These are phyloP conservation scores for Kryptolebias ocellatus DNA, from an alignment of 2,797 vertebrate genomes.

Conservation along the genomic window DNA sequence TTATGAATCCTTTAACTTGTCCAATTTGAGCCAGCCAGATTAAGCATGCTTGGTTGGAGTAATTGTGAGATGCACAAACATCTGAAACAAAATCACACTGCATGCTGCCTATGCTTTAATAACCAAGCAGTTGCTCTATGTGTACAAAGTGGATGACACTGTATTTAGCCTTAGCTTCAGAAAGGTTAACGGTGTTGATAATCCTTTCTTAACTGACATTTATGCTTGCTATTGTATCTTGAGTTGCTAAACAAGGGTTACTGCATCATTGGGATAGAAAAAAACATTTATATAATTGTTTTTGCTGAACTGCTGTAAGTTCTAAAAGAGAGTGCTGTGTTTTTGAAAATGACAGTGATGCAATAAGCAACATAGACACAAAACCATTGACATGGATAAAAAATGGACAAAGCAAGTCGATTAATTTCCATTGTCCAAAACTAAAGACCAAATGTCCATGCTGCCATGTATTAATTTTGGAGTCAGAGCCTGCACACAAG, in stretches of 20 bases:
- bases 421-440: too few relatives aligned
- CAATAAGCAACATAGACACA: conserved; percentile 1
- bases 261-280: neutral
- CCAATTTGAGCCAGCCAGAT: neutral
- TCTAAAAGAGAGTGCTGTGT: neutral
- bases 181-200: neutral
- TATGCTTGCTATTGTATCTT: neutral
- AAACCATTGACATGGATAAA: neutral
- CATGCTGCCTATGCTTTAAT: neutral
- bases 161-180: too few relatives aligned
- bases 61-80: neutral
- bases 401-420: too few relatives aligned
- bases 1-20: too few relatives aligned
- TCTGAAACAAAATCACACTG: neutral
- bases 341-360: conserved; percentile 1
- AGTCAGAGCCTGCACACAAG: too few relatives aligned
- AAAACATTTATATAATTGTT: neutral
- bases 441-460: too few relatives aligned
- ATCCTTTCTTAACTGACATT: neutral
- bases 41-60: neutral
- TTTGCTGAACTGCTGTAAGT: conserved; percentile 5
- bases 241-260: neutral
- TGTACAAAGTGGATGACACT: neutral
- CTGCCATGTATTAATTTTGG: too few relatives aligned
- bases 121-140: neutral